A percentile compares a stretch with the other conserved stretches of the same genome.
These are phyloP conservation scores for Apis mellifera DNA, from an alignment of 1,140 invertebrate genomes.

Conservation along the genomic window DNA sequence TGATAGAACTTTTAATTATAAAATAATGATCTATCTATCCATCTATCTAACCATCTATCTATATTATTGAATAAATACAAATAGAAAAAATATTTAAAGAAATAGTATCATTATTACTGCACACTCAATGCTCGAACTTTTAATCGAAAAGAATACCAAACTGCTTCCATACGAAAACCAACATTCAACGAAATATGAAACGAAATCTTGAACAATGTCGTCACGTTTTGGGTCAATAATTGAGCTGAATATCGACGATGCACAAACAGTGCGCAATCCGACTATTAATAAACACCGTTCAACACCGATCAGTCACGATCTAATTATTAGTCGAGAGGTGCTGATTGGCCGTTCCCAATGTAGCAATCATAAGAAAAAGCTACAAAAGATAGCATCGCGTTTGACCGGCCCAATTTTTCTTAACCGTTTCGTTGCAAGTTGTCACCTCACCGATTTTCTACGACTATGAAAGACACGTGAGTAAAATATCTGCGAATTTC, in stretches of 20 bases:
- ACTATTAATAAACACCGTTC: constrained; percentile 59
- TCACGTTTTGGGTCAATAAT: constrained; percentile 21
- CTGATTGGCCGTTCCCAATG: constrained; percentile 70
- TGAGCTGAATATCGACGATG: not conserved
- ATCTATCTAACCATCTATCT: too few species aligned
- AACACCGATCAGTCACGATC: constrained; percentile 64
- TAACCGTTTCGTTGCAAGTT: constrained; percentile 40
- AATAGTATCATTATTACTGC: not conserved
- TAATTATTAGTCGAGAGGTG: constrained; percentile 67
- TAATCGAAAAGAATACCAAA: not conserved
- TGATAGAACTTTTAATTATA: not conserved
- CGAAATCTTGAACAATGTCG: not conserved
- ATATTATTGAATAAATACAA: not conserved
- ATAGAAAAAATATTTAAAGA: not conserved
- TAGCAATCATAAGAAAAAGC: constrained; percentile 59
- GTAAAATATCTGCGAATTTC: not conserved
- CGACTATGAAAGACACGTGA: constrained; percentile 33
- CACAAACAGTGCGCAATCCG: not conserved
- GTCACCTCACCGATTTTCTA: constrained; percentile 33
- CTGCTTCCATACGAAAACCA: not conserved
- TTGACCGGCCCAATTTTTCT: constrained; percentile 59
- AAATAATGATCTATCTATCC: not conserved
- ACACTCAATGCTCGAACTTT: not conserved
- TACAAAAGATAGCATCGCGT: constrained; percentile 63
- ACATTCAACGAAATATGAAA: not conserved